These are phyloP conservation scores for Papilio polyxenes DNA, from an alignment of 1,140 invertebrate species.

Conservation along the genomic window DNA sequence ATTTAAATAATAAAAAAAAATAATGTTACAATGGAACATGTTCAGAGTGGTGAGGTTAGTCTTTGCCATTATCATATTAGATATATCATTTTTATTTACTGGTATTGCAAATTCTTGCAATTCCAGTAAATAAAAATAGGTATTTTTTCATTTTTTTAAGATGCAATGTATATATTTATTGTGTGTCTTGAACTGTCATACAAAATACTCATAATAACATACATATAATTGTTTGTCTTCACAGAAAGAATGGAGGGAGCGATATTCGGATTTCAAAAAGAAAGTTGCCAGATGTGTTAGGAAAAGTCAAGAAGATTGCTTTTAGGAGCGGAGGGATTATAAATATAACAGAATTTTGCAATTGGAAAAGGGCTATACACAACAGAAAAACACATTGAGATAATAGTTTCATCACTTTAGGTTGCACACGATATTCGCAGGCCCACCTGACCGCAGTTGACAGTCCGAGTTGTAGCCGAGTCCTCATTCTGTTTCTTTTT, in stretches of 20 bases:
- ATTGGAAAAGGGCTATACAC: constrained; percentile 72
- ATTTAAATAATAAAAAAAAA: too few species aligned
- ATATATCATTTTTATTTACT: background rate
- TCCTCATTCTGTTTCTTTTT: constrained; percentile 81
- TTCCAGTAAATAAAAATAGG: too few species aligned
- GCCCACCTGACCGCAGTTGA: constrained; percentile 49
- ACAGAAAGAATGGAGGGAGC: constrained; percentile 98
- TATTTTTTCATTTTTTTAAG: background rate
- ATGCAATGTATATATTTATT: background rate
- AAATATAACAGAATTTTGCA: constrained; percentile 63
- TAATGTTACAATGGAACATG: background rate
- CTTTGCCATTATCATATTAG: background rate
- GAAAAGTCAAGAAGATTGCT: constrained; percentile 98
- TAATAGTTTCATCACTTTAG: constrained; percentile 56
- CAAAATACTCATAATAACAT: constrained; percentile 22
- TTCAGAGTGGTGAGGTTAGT: background rate
- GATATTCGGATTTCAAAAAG: constrained; percentile 96
- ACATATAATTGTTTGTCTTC: constrained; percentile 74
- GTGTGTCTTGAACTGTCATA: background rate
- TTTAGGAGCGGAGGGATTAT: constrained; percentile 81
- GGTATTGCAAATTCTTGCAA: background rate
- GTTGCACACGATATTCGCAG: constrained; percentile 56
- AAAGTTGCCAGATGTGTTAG: constrained; percentile 97
- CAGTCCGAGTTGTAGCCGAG: constrained; percentile 56
- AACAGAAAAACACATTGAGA: constrained; percentile 54